Evolutionary conservation across 2,797 vertebrate species (phyloP).

Genomic region (Cyclopterus lumpus): DNA sequence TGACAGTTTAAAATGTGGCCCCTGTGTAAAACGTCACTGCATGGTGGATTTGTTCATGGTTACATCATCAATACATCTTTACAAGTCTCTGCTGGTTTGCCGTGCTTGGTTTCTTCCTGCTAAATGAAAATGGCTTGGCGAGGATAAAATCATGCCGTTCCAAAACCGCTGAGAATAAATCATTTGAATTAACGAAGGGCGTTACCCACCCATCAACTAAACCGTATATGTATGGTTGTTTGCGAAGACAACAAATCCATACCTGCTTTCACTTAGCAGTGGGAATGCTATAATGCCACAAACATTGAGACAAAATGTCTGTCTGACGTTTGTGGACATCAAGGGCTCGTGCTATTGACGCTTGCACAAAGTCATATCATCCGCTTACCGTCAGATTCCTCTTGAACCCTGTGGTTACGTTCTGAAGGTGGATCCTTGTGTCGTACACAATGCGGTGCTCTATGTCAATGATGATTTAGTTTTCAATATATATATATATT

Average conservation of each 20-base stretch:
- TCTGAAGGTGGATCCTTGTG: slow-evolving; percentile 56
- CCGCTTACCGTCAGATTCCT: slow-evolving; percentile 27
- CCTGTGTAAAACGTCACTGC: slow-evolving; percentile 40
- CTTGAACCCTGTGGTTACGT: slow-evolving; percentile 52
- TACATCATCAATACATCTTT: slow-evolving; percentile 42
- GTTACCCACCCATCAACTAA: slow-evolving; percentile 9
- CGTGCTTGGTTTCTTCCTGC: slow-evolving; percentile 42
- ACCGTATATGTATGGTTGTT: slow-evolving; percentile 23
- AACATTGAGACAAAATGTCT: slow-evolving; percentile 21
- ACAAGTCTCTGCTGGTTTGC: slow-evolving; percentile 50
- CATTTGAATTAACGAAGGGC: slow-evolving; percentile 11
- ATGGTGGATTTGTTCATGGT: slow-evolving; percentile 40
- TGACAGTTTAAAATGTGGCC: slow-evolving; percentile 30
- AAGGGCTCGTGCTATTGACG: slow-evolving; percentile 29
- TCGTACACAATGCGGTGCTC: slow-evolving; percentile 55
- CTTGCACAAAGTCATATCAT: slow-evolving; percentile 28
- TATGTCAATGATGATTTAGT: slow-evolving; percentile 38
- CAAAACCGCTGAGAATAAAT: slow-evolving; percentile 45
- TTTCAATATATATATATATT: slow-evolving; percentile 27
- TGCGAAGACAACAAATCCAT: slow-evolving; percentile 30
- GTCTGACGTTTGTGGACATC: slow-evolving; percentile 42
- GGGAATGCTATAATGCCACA: slow-evolving; percentile 34
- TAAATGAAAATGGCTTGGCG: slow-evolving; percentile 16
- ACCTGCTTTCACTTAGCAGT: slow-evolving; percentile 18
- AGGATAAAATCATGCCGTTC: slow-evolving; percentile 34